phyloP scores from a whole-genome alignment of 2,888 invertebrate genomes.

The Nudaria mundana region DNA sequence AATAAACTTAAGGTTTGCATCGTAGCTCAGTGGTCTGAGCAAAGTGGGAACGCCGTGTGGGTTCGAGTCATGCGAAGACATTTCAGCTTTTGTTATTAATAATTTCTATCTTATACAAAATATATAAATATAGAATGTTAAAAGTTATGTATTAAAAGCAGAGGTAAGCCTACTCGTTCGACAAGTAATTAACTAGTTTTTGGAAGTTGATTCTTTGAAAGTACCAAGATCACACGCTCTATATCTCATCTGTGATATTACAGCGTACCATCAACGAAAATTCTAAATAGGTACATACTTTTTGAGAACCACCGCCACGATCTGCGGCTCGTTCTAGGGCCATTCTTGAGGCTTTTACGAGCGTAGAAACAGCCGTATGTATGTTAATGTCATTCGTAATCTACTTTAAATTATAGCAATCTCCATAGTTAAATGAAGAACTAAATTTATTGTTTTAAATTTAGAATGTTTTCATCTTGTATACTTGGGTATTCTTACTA shows the following conservation, averaged over 20 bases:
- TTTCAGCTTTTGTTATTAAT: no score
- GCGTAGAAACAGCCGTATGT: slow-evolving; percentile 11
- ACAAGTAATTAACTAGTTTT: no score
- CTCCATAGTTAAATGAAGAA: slow-evolving; percentile 4
- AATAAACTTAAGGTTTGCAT: no score
- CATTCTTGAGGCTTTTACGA: slow-evolving; percentile 14
- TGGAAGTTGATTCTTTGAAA: no score
- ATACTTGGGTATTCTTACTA: background rate
- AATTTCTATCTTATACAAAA: no score
- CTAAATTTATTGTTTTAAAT: background rate
- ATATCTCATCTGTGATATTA: slow-evolving; percentile 11
- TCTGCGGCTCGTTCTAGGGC: background rate
- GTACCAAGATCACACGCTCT: slow-evolving; percentile 30
- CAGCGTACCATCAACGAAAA: slow-evolving; percentile 4
- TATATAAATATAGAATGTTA: no score
- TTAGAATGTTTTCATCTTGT: background rate
- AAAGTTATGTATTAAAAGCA: no score
- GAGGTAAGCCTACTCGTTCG: no score
- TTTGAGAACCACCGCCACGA: slow-evolving; percentile 28
- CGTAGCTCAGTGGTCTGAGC: no score
- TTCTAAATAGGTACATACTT: slow-evolving; percentile 33
- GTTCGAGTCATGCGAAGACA: no score
- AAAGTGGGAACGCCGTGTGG: no score
- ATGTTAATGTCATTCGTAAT: slow-evolving; percentile 27
- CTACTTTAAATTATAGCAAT: slow-evolving; percentile 17